Percentiles rank a stretch among this genome's conserved stretches.
phyloP scores from a whole-genome alignment of 2,888 invertebrate genomes.

The Phoronis australis region DNA sequence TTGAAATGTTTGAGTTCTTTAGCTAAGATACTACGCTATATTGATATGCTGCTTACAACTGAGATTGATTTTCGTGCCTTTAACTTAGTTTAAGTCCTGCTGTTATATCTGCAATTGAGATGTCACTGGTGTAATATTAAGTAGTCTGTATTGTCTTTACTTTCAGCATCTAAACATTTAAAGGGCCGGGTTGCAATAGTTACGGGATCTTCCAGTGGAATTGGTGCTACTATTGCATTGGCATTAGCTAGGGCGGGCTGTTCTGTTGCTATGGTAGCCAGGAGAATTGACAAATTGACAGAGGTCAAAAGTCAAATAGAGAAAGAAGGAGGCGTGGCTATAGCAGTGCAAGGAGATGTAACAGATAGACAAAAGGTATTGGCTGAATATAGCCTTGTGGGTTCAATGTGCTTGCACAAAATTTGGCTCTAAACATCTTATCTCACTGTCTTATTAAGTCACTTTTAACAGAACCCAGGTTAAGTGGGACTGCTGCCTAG shows the following conservation, averaged over 20 bases:
- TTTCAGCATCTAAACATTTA: constrained; percentile 20
- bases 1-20: too few species aligned
- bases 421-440: too few species aligned
- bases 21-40: too few species aligned
- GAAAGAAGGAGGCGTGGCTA: constrained; percentile 33
- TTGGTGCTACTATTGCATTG: constrained; percentile 45
- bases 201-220: constrained; percentile 54
- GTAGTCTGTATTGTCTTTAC: background rate
- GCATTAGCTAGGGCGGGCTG: constrained; percentile 46
- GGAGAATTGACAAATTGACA: constrained; percentile 39
- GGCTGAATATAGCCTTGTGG: too few species aligned
- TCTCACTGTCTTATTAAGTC: too few species aligned
- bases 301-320: constrained; percentile 31
- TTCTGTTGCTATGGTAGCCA: constrained; percentile 50
- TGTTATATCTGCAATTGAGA: constrained; percentile 4
- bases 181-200: constrained; percentile 49
- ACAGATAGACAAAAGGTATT: constrained; percentile 40
- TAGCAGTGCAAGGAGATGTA: constrained; percentile 48
- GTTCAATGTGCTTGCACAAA: too few species aligned
- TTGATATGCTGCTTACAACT: too few species aligned
- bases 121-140: too few species aligned
- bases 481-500: too few species aligned
- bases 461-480: too few species aligned
- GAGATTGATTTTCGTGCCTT: background rate
- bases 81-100: background rate